phyloP scores from a whole-genome alignment of 2,113 vertebrate genomes.

The Alexandromys fortis region DNA sequence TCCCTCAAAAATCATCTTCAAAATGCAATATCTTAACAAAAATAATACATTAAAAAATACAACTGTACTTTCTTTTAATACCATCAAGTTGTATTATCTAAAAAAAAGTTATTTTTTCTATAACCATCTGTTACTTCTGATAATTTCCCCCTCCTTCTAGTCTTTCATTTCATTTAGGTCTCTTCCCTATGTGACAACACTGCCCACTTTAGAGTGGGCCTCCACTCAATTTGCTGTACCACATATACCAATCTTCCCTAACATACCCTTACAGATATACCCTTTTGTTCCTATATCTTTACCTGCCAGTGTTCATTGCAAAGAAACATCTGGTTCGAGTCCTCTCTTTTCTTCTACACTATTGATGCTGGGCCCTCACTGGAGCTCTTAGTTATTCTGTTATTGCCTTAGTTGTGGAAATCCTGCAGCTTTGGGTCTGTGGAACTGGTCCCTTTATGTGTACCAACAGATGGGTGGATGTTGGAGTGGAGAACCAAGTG shows the following conservation, averaged over 20 bases:
- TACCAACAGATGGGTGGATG: too few relatives aligned
- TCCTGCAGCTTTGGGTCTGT: too few relatives aligned
- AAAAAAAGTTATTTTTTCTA: not conserved
- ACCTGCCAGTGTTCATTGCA: too few relatives aligned
- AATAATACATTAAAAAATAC: constrained; percentile 11
- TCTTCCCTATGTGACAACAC: not conserved
- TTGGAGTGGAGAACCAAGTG: too few relatives aligned
- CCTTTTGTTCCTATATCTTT: too few relatives aligned
- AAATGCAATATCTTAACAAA: not conserved
- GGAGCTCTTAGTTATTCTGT: too few relatives aligned
- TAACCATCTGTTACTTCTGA: not conserved
- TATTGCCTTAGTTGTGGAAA: too few relatives aligned
- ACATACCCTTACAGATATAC: not conserved
- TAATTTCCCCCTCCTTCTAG: too few relatives aligned
- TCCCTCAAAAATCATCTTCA: not conserved
- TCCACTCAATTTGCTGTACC: not conserved
- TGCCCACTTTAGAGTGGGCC: not conserved
- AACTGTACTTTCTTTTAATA: not conserved
- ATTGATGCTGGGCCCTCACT: too few relatives aligned
- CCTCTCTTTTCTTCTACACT: too few relatives aligned
- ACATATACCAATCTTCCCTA: not conserved
- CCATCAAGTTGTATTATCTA: not conserved
- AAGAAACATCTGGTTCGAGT: too few relatives aligned
- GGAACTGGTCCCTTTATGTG: too few relatives aligned
- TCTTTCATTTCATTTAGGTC: not conserved